Percentiles rank a stretch among this genome's conserved stretches.
phyloP scores from a whole-genome alignment of 2,888 invertebrate species.

The Bombyx huttoni region DNA sequence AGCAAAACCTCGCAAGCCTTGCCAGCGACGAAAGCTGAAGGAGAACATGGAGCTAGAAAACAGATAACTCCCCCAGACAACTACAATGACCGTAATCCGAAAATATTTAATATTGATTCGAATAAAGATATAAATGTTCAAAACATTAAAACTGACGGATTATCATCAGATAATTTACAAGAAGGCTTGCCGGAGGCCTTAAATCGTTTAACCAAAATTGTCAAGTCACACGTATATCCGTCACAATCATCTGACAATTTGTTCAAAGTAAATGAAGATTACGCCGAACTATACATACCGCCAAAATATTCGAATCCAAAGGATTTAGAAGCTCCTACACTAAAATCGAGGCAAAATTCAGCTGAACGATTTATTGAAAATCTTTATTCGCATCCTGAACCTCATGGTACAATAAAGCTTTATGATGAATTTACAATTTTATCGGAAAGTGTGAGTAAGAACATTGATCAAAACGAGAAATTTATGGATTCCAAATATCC shows the following conservation, averaged over 20 bases:
- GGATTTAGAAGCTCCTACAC: neutral
- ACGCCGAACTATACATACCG: conserved; percentile 18
- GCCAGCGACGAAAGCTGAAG: conserved; percentile 37
- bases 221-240: conserved; percentile 32
- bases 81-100: neutral
- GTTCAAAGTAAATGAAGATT: conserved; percentile 20
- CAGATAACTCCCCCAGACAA: conserved; percentile 21
- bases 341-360: neutral
- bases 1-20: conserved; percentile 52
- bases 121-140: neutral
- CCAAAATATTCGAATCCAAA: conserved; percentile 1
- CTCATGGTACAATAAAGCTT: neutral
- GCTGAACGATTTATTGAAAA: neutral
- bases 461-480: neutral
- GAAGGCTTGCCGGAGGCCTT: conserved; percentile 15
- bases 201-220: conserved; percentile 28
- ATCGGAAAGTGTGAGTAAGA: neutral
- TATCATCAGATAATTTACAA: neutral
- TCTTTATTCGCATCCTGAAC: conserved; percentile 11
- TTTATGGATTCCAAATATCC: neutral
- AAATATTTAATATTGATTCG: neutral
- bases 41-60: conserved; percentile 35
- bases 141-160: neutral
- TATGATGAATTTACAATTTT: neutral
- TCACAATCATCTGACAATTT: conserved; percentile 20